These are phyloP conservation scores for Drosophila subsilvestris DNA, from an alignment of 2,888 invertebrate species.

Conservation along the genomic window DNA sequence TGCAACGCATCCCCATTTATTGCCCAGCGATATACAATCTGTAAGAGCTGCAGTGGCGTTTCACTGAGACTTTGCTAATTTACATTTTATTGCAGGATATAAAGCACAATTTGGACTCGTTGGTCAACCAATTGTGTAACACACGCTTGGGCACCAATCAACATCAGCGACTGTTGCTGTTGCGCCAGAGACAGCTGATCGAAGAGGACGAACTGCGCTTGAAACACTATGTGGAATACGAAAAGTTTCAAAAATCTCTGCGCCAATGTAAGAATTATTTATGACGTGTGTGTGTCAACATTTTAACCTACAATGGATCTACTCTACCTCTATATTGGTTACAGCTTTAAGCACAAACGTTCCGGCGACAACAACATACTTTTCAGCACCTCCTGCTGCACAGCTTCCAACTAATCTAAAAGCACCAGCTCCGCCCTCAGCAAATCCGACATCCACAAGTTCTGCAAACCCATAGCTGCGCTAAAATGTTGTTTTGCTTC, in stretches of 20 bases:
- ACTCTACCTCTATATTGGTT: not conserved
- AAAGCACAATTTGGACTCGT: slow-evolving; percentile 83
- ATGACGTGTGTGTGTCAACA: not conserved
- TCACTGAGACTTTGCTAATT: not conserved
- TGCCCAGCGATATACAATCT: slow-evolving; percentile 83
- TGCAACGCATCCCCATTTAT: slow-evolving; percentile 82
- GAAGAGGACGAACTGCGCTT: slow-evolving; percentile 84
- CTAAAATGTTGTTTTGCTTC: slow-evolving; percentile 33
- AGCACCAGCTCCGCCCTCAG: slow-evolving; percentile 58
- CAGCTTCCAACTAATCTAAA: slow-evolving; percentile 64
- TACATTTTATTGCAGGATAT: slow-evolving; percentile 77
- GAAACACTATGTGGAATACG: slow-evolving; percentile 83
- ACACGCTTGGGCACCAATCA: slow-evolving; percentile 83
- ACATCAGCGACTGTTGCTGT: slow-evolving; percentile 81
- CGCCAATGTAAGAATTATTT: slow-evolving; percentile 74
- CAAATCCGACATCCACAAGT: slow-evolving; percentile 62
- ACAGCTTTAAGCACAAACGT: slow-evolving; percentile 74
- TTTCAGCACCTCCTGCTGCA: slow-evolving; percentile 70
- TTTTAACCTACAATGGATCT: not conserved
- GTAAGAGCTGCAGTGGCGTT: slow-evolving; percentile 59
- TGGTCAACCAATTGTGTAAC: slow-evolving; percentile 82
- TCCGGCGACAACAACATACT: slow-evolving; percentile 67
- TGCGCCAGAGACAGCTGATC: slow-evolving; percentile 83
- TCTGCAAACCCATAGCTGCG: slow-evolving; percentile 64
- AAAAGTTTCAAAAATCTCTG: slow-evolving; percentile 83